phyloP scores from a whole-genome alignment of 2,113 vertebrate species.

The Scophthalmus maximus region DNA sequence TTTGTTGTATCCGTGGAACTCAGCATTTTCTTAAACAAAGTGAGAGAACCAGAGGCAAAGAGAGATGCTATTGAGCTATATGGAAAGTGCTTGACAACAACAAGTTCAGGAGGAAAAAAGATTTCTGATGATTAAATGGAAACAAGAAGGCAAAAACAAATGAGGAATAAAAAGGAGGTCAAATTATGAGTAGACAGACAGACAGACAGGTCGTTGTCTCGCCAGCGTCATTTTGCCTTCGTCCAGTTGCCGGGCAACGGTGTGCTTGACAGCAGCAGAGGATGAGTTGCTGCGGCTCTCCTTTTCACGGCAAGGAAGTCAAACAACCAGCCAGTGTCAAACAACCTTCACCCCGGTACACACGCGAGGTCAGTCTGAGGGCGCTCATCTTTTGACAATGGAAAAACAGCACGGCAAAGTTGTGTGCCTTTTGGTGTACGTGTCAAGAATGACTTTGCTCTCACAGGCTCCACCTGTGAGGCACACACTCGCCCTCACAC shows the following conservation, averaged over 20 bases:
- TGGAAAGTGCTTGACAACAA: no score
- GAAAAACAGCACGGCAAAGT: slow-evolving; percentile 1
- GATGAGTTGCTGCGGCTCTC: slow-evolving; percentile 51
- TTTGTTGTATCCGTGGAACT: no score
- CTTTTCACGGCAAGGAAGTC: slow-evolving; percentile 23
- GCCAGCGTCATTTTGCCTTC: slow-evolving; percentile 53
- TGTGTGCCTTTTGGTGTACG: neutral
- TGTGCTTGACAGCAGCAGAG: slow-evolving; percentile 59
- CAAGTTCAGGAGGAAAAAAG: no score
- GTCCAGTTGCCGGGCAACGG: slow-evolving; percentile 82
- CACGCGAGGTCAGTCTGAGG: slow-evolving; percentile 49
- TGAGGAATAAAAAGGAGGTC: neutral
- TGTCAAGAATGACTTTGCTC: neutral
- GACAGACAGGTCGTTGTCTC: slow-evolving; percentile 1
- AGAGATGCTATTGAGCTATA: no score
- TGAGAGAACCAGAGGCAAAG: no score
- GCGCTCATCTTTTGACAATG: slow-evolving; percentile 13
- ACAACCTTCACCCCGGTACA: slow-evolving; percentile 10
- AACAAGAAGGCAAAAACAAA: neutral
- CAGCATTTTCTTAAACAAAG: no score
- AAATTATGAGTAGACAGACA: slow-evolving; percentile 2
- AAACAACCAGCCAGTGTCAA: slow-evolving; percentile 29
- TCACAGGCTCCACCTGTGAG: no score
- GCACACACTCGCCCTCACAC: no score
- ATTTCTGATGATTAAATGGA: no score